Percentiles rank a stretch among this genome's conserved stretches.
phyloP scores from a whole-genome alignment of 2,888 invertebrate genomes.

The Vesta saturnalis region DNA sequence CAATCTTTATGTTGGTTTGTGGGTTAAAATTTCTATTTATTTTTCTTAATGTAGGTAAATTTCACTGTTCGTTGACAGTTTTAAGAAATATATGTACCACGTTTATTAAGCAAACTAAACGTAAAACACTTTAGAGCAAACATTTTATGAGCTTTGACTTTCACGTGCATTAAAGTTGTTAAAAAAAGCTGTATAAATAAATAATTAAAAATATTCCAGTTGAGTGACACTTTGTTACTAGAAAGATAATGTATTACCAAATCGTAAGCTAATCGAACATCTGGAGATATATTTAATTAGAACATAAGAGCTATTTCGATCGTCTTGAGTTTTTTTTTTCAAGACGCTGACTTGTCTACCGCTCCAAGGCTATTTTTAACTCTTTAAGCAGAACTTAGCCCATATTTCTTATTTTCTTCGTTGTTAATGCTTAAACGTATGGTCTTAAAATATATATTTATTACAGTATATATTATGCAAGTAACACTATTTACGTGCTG shows the following conservation, averaged over 20 bases:
- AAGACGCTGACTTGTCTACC: conserved; percentile 31
- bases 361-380: conserved; percentile 29
- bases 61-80: too few species aligned
- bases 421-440: not conserved
- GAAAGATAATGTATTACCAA: not conserved
- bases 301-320: conserved; percentile 14
- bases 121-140: too few species aligned
- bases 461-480: not conserved
- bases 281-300: conserved; percentile 19
- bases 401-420: not conserved
- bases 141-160: too few species aligned
- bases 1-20: too few species aligned
- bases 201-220: not conserved
- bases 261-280: conserved; percentile 4
- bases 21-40: too few species aligned
- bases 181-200: too few species aligned
- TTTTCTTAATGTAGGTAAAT: too few species aligned
- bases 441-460: not conserved
- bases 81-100: too few species aligned
- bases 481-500: too few species aligned
- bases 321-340: conserved; percentile 22
- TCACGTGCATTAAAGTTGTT: not conserved
- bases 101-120: too few species aligned
- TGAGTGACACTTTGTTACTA: conserved; percentile 17
- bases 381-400: conserved; percentile 20